Percentiles rank a stretch among this genome's conserved stretches.
Evolutionary conservation across 2,797 vertebrate species (phyloP).

Genomic region (Pseudomugil gertrudae): DNA sequence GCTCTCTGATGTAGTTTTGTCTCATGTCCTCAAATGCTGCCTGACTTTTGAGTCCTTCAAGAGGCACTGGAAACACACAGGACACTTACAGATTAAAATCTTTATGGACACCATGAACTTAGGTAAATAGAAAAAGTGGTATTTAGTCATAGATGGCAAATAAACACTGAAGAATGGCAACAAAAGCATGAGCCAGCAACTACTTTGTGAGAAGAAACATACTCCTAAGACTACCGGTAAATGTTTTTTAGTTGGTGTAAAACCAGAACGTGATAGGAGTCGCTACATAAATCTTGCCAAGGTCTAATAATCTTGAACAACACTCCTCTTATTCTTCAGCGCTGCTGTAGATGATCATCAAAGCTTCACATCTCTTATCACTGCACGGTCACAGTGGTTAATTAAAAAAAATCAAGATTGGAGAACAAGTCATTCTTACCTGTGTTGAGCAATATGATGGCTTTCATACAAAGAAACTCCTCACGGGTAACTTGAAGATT

Average conservation of each 20-base stretch:
- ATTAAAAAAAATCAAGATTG: conserved; percentile 1
- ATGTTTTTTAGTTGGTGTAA: conserved; percentile 7
- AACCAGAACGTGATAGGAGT: conserved; percentile 30
- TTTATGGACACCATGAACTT: neutral
- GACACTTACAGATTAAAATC: neutral
- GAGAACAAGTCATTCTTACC: conserved; percentile 77
- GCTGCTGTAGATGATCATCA: conserved; percentile 19
- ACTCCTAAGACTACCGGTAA: neutral
- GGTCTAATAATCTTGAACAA: conserved; percentile 22
- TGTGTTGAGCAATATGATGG: conserved; percentile 93
- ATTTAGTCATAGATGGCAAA: conserved; percentile 2
- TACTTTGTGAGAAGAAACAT: neutral
- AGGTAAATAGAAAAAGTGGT: neutral
- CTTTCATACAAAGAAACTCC: conserved; percentile 99
- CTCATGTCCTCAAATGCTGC: conserved; percentile 96
- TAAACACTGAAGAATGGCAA: conserved; percentile 4
- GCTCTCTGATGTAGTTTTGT: conserved; percentile 92
- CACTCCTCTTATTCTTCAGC: conserved; percentile 21
- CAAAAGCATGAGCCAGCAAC: neutral
- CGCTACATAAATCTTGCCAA: conserved; percentile 48
- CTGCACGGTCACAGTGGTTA: neutral
- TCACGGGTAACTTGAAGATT: conserved; percentile 93
- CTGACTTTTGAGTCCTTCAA: conserved; percentile 96
- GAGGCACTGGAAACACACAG: conserved; percentile 84
- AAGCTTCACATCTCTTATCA: conserved; percentile 38